A percentile compares a stretch with the other conserved stretches of the same genome.
phyloP scores from a whole-genome alignment of 2,888 invertebrate species.

The Caenorhabditis parvicauda region DNA sequence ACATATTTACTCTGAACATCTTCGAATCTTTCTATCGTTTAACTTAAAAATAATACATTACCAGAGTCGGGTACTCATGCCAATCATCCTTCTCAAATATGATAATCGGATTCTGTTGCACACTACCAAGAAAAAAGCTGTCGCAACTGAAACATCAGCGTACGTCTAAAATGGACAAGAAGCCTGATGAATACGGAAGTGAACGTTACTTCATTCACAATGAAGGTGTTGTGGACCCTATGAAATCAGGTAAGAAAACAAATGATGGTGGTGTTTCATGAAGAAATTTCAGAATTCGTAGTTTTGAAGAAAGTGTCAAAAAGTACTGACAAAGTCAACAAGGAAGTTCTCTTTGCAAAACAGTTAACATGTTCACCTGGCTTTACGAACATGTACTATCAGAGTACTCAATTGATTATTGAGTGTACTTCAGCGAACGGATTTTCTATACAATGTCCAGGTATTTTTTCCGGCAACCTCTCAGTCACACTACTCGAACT shows the following conservation, averaged over 20 bases:
- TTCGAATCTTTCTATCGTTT: background rate
- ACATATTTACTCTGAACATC: too few species aligned
- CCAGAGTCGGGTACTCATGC: slow-evolving; percentile 33
- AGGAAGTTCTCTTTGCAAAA: slow-evolving; percentile 25
- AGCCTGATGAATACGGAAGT: background rate
- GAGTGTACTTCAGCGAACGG: slow-evolving; percentile 37
- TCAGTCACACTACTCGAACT: too few species aligned
- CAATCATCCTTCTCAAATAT: slow-evolving; percentile 23
- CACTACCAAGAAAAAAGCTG: slow-evolving; percentile 17
- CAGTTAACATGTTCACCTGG: slow-evolving; percentile 28
- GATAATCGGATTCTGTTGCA: slow-evolving; percentile 41
- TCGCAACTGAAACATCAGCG: background rate
- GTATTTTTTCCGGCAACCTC: too few species aligned
- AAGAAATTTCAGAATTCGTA: too few species aligned
- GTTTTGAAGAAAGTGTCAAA: slow-evolving; percentile 15
- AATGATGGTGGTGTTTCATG: too few species aligned
- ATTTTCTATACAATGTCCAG: slow-evolving; percentile 29
- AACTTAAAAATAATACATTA: slow-evolving; percentile 1
- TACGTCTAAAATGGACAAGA: background rate
- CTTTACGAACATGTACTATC: slow-evolving; percentile 21
- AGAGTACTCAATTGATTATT: slow-evolving; percentile 32
- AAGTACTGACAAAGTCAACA: slow-evolving; percentile 25
- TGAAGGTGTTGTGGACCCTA: slow-evolving; percentile 16
- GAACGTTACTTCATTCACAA: slow-evolving; percentile 14
- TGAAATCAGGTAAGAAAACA: slow-evolving; percentile 8